phyloP scores from a whole-genome alignment of 1,140 invertebrate genomes.

The Apis dorsata region DNA sequence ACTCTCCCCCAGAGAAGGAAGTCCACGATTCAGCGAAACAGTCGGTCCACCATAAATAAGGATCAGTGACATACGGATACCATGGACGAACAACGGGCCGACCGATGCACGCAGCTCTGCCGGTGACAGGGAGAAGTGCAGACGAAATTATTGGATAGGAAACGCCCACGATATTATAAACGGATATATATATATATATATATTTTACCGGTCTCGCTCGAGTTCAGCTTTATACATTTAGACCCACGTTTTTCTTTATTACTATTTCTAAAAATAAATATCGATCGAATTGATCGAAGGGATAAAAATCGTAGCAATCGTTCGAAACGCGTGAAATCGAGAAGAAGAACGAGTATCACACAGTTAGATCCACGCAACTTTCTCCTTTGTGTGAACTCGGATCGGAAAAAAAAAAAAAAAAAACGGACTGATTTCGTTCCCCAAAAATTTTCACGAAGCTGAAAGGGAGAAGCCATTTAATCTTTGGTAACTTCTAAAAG shows the following conservation, averaged over 20 bases:
- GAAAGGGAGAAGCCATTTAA: slow-evolving; percentile 18
- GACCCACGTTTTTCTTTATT: no score
- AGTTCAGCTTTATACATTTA: not conserved
- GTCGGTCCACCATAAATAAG: slow-evolving; percentile 32
- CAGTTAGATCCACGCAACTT: no score
- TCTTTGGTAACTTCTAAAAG: slow-evolving; percentile 39
- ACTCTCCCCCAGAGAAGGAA: not conserved
- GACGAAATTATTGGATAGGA: slow-evolving; percentile 46
- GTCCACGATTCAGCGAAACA: slow-evolving; percentile 11
- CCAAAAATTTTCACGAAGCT: not conserved
- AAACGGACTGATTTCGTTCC: not conserved
- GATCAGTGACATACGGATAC: slow-evolving; percentile 45
- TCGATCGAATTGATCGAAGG: no score
- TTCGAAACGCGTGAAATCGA: no score
- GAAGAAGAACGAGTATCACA: not conserved
- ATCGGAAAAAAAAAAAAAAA: not conserved
- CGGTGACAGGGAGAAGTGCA: slow-evolving; percentile 34
- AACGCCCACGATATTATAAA: slow-evolving; percentile 43
- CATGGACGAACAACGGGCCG: slow-evolving; percentile 44
- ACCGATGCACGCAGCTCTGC: slow-evolving; percentile 37
- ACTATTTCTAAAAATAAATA: not conserved
- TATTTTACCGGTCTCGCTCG: not conserved
- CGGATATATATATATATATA: slow-evolving; percentile 32
- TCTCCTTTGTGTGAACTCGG: not conserved
- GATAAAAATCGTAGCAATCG: no score